Percentiles rank a stretch among this genome's conserved stretches.
Evolutionary conservation across 2,888 invertebrate genomes (phyloP).

Genomic region (Callosobruchus maculatus): DNA sequence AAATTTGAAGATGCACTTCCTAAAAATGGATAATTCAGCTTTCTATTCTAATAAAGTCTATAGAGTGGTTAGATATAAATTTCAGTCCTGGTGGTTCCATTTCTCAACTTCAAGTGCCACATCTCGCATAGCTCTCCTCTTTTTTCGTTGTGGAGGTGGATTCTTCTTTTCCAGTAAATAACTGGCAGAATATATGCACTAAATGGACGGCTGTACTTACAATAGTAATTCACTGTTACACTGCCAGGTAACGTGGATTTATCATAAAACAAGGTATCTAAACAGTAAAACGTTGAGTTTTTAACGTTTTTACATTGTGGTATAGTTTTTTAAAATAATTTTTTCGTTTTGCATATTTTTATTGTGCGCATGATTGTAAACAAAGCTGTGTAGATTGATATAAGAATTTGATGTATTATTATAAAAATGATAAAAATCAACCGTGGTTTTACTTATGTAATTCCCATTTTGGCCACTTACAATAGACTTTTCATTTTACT

Average conservation of each 20-base stretch:
- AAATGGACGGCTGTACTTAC: constrained; percentile 5
- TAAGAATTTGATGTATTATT: constrained; percentile 44
- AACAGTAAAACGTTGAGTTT: not conserved
- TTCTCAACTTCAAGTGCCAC: not conserved
- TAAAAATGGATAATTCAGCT: too few species aligned
- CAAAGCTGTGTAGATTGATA: constrained; percentile 45
- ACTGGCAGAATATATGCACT: not conserved
- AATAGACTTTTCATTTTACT: too few species aligned
- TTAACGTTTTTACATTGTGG: constrained; percentile 15
- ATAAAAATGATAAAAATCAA: constrained; percentile 29
- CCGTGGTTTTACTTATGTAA: not conserved
- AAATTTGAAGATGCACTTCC: too few species aligned
- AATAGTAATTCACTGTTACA: constrained; percentile 6
- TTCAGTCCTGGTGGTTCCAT: not conserved
- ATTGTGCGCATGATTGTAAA: constrained; percentile 43
- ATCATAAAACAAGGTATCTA: not conserved
- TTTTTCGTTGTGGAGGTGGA: not conserved
- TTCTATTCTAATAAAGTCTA: too few species aligned
- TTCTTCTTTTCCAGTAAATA: not conserved
- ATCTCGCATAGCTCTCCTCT: not conserved
- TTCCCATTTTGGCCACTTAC: too few species aligned
- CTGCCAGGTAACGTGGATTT: constrained; percentile 13
- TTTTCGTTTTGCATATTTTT: constrained; percentile 34
- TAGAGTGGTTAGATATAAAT: too few species aligned
- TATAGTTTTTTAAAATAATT: constrained; percentile 6